Evolutionary conservation across 92 coral and sea anemone genomes (phyloP).

Genomic region (Nematostella vectensis): DNA sequence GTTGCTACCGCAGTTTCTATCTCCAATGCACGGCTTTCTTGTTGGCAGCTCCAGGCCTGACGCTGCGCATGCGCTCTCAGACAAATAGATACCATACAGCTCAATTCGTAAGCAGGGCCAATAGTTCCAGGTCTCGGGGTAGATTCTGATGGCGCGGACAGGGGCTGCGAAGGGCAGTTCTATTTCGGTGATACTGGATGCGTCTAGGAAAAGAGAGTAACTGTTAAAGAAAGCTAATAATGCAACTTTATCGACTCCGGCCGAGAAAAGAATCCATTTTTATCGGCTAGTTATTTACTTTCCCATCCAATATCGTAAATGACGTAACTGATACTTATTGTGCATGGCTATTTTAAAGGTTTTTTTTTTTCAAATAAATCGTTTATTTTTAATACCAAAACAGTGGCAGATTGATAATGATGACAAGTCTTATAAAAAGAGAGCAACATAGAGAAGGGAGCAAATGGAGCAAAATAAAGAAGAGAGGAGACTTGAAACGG

Average conservation of each 20-base stretch:
- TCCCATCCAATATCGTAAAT: no score
- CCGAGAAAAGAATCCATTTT: background rate
- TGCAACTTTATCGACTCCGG: no score
- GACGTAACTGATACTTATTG: no score
- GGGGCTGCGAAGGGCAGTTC: conserved; percentile 58
- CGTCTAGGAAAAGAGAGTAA: conserved; percentile 44
- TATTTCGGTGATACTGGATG: conserved; percentile 45
- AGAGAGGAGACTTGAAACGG: no score
- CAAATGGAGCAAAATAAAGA: no score
- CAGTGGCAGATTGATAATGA: no score
- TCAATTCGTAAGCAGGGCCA: conserved; percentile 88
- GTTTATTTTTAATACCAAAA: no score
- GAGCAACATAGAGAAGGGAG: no score
- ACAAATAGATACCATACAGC: conserved; percentile 74
- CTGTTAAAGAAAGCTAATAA: background rate
- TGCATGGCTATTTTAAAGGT: no score
- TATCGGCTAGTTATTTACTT: background rate
- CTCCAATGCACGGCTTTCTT: conserved; percentile 51
- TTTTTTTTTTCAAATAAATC: no score
- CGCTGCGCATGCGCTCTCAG: conserved; percentile 58
- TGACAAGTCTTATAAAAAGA: no score
- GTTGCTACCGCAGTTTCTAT: conserved; percentile 73
- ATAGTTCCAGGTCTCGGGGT: conserved; percentile 44
- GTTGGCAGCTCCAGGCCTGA: conserved; percentile 37
- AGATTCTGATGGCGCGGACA: conserved; percentile 59